These are phyloP conservation scores for Gallinago nigripennis DNA, from an alignment of 2,797 vertebrate genomes.

Conservation along the genomic window DNA sequence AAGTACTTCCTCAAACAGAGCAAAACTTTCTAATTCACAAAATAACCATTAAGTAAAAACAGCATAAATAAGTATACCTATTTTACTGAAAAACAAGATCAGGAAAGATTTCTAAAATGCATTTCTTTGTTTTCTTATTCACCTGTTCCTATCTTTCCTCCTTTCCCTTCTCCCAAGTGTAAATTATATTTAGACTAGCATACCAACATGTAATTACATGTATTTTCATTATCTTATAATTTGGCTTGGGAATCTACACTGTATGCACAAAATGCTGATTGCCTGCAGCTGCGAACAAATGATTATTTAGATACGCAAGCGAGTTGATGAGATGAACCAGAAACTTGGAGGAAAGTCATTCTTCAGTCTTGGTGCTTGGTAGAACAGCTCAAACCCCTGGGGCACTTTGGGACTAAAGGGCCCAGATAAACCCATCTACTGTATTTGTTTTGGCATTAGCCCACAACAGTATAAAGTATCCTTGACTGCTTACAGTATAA, in stretches of 20 bases:
- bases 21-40: not conserved
- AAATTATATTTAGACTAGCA: slow-evolving; percentile 54
- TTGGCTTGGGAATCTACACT: slow-evolving; percentile 54
- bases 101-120: not conserved
- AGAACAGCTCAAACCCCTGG: not conserved
- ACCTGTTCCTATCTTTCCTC: slow-evolving; percentile 40
- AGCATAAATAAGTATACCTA: not conserved
- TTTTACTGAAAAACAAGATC: not conserved
- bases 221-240: slow-evolving; percentile 60
- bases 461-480: not conserved
- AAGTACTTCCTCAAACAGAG: not conserved
- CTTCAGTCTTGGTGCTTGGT: not conserved
- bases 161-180: slow-evolving; percentile 1
- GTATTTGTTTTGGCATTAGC: not conserved
- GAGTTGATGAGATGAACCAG: slow-evolving; percentile 31
- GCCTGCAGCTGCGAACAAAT: slow-evolving; percentile 54
- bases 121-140: slow-evolving; percentile 25
- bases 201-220: slow-evolving; percentile 62
- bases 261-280: slow-evolving; percentile 53
- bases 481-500: not conserved
- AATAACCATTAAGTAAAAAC: not conserved
- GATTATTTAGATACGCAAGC: slow-evolving; percentile 30
- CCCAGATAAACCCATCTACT: not conserved
- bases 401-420: not conserved
- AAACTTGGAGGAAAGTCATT: slow-evolving; percentile 32